Percentiles rank a stretch among this genome's conserved stretches.
These are phyloP conservation scores for Cossypha heuglini DNA, from an alignment of 2,797 vertebrate species.

Conservation along the genomic window DNA sequence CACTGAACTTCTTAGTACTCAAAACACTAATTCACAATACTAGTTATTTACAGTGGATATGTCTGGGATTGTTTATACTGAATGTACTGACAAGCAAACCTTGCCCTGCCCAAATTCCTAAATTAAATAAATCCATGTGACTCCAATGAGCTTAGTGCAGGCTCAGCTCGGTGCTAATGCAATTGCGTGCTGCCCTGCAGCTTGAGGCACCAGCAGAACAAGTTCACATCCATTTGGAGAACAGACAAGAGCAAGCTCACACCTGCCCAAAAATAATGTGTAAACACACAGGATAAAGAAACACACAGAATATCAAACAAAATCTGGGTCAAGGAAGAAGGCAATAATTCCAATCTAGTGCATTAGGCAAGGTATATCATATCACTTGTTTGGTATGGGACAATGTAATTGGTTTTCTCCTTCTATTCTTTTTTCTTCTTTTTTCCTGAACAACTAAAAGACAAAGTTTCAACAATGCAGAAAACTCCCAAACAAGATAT, in stretches of 20 bases:
- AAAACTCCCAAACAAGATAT: neutral
- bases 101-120: conserved; percentile 58
- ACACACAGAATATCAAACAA: neutral
- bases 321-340: neutral
- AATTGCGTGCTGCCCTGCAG: conserved; percentile 28
- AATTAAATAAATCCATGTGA: conserved; percentile 65
- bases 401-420: neutral
- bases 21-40: neutral
- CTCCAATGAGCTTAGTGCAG: conserved; percentile 43
- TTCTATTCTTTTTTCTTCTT: neutral
- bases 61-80: conserved; percentile 29
- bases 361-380: neutral
- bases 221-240: conserved; percentile 21
- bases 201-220: conserved; percentile 46
- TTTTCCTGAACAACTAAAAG: neutral
- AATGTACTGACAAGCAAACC: conserved; percentile 22
- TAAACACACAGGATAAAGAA: conserved; percentile 37
- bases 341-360: neutral
- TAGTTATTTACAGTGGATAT: conserved; percentile 29
- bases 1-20: neutral
- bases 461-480: neutral
- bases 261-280: conserved; percentile 33
- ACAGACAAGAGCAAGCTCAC: conserved; percentile 35
- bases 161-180: conserved; percentile 32
- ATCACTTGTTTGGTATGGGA: neutral